Evolutionary conservation across 1,140 invertebrate genomes (phyloP), one percentile per base, ranked within the genome.

Genomic region (Elysia chlorotica): DNA sequence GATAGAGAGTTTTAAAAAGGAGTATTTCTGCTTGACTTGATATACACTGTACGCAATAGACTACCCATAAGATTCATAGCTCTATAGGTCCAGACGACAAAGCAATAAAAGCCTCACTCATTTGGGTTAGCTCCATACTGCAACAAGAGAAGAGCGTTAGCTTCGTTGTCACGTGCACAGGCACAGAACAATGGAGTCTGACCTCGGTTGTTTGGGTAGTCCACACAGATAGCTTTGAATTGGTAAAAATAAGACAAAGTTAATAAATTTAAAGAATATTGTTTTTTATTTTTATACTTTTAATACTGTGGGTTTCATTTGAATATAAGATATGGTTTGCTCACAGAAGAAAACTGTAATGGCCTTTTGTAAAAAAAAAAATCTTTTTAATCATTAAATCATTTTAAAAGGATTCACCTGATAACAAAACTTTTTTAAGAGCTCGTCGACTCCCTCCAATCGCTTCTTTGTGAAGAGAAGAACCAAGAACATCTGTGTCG

Each of bases 181-280:
- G 88, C 88, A 80, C 83, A 83, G 76, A 89, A 89, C 41, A 89
- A 80, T 5, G 88, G 82, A 57, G 88, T 86, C 77, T 89, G 88
- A 6, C 86, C 87, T 57, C 81, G 79, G 70, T 83, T 77, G 81
- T 89, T 89, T 33, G 83, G 79, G 68, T 81, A 82, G 74, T 89
- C 88, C 63, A 88, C 83, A 76, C 77, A 77, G 17, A 85, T 82
- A 38, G 83, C 86, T 84, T 33, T 36, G 67, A 75, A 48, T 21
- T 72, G 30, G 62, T 19, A 48, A 48, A 5, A 6, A 65, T 38
- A 53, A 68, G 30, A 63, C 21, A 14, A 14, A 35, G 28, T 25
- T 14, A 35, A 10, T 14, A 10, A 63, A 25, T 10, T 21, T 63
- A 33, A 35, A 63, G 31, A 10, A 30, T 6, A 30, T 30, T 48